phyloP scores from a whole-genome alignment of 2,797 vertebrate genomes.

The Darevskia nairensis region DNA sequence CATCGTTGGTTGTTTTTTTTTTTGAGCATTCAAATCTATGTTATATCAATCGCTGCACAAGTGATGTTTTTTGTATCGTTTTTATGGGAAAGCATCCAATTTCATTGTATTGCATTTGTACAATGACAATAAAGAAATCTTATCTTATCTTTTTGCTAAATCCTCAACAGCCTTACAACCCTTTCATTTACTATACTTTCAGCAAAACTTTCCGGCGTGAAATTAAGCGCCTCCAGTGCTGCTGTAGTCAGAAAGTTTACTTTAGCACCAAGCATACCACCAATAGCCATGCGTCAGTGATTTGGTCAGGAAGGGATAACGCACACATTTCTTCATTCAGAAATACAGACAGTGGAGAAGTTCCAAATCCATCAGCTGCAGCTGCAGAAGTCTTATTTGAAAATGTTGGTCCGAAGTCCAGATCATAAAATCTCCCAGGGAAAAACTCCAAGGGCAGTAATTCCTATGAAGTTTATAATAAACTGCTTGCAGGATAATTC shows the following conservation, averaged over 20 bases:
- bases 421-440: neutral
- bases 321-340: neutral
- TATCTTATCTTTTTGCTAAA: conserved; percentile 88
- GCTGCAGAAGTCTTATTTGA: rapidly evolving
- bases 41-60: no score
- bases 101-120: no score
- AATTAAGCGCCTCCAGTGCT: conserved; percentile 76
- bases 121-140: no score
- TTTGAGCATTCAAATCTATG: no score
- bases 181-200: conserved; percentile 88
- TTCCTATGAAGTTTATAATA: neutral
- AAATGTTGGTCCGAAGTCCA: rapidly evolving
- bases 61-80: no score
- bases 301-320: conserved; percentile 56
- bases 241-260: conserved; percentile 71
- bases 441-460: neutral
- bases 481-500: conserved; percentile 37
- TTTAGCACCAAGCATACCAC: conserved; percentile 30
- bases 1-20: conserved; percentile 73
- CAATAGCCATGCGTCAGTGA: conserved; percentile 67
- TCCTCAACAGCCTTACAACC: conserved; percentile 89
- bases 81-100: no score
- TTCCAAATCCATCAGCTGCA: neutral
- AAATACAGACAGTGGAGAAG: neutral
- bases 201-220: conserved; percentile 83